Evolutionary conservation across 2,113 vertebrate species (phyloP), one percentile per base, ranked within the genome.

Genomic region (Forbesichthys papilliferus): DNA sequence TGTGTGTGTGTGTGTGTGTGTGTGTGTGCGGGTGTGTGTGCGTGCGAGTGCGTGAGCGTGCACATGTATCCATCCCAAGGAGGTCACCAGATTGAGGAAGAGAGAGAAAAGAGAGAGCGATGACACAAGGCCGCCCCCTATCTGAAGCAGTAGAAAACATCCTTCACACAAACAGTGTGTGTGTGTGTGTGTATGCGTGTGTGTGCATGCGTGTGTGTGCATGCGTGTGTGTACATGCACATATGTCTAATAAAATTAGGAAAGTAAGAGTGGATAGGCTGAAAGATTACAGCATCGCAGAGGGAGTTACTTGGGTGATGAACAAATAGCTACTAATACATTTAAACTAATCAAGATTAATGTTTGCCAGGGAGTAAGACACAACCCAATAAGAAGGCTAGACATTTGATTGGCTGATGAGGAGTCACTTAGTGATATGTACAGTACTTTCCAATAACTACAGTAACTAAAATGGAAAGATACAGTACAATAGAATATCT

Each of bases 51-150:
- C 20, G 4, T n/a, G 55, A 18, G 55, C 1, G 20, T 16, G 34
- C 14, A 8, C 13, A 4, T 52, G 59, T 9, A 11, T 6, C 9
- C 18, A 34, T 47, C 48, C 13, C 8, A 79, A 18, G 49, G 36
- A 61, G 42, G 61, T 56, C 71, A 48, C 52, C 48, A 57, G 68
- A 47, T 33, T 42, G 18, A 60, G 55, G 27, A 10, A 34, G 58
- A 48, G 48, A 58, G 64, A 54, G 61, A 60, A 9, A 53, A 18
- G 60, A 54, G 47, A 79, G 46, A 56, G 55, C 67, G 76, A 52
- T 86, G 88, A 91, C 91, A 89, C 93, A 92, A 92, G 90, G 87
- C 82, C 86, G 88, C 93, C 92, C 91, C 90, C 92, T 93, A 81
- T 92, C 91, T 92, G 91, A 90, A 87, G 81, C 47, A 73, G 68